These are phyloP conservation scores for Tachina lurida DNA, from an alignment of 2,888 invertebrate genomes.

Conservation along the genomic window DNA sequence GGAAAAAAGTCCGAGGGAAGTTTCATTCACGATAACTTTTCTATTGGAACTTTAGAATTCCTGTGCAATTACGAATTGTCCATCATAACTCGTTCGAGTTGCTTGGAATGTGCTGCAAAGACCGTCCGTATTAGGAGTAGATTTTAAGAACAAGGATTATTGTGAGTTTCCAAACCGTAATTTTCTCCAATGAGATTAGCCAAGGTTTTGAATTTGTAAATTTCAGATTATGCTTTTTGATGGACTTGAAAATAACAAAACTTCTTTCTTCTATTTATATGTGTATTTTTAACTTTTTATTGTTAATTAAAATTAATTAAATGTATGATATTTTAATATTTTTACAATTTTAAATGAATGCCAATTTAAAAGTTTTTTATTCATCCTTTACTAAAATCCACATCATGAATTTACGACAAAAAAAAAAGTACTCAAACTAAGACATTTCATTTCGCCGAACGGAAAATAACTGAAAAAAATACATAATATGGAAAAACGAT, in stretches of 20 bases:
- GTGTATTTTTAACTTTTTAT: slow-evolving; percentile 34
- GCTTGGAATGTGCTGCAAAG: no score
- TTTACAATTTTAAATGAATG: slow-evolving; percentile 55
- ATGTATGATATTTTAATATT: slow-evolving; percentile 52
- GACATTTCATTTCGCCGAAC: background rate
- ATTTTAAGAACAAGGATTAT: background rate
- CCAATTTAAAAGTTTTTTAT: slow-evolving; percentile 60
- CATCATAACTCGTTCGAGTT: no score
- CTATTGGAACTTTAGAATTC: no score
- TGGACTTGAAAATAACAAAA: background rate
- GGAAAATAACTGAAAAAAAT: background rate
- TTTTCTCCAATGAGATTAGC: no score
- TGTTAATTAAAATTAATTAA: slow-evolving; percentile 56
- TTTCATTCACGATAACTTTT: no score
- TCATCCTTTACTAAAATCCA: slow-evolving; percentile 23
- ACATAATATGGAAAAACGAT: slow-evolving; percentile 5
- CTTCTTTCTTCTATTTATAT: slow-evolving; percentile 10
- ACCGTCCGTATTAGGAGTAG: background rate
- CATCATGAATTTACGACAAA: slow-evolving; percentile 9
- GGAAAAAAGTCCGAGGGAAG: no score
- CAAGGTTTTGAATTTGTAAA: background rate
- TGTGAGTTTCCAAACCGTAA: no score
- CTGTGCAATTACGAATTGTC: no score
- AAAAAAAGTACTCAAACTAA: background rate
- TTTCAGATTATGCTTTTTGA: background rate